Evolutionary conservation across 2,888 invertebrate genomes (phyloP), one percentile per base, ranked within the genome.

Genomic region (Euzophera pinguis): DNA sequence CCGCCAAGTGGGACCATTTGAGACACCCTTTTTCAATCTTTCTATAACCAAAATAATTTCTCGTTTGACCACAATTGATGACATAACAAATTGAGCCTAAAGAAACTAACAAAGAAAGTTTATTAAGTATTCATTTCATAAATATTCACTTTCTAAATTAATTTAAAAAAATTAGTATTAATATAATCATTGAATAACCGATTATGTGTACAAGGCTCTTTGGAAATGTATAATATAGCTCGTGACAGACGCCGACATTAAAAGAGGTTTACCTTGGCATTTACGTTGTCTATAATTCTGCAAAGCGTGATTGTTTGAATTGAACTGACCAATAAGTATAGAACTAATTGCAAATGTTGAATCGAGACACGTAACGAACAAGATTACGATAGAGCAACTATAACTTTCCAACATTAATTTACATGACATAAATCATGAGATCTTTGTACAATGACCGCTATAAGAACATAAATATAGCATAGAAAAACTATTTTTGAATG

Each of bases 251-350:
- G 67, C 81, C 73, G 80, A 83, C 79, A 82, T 78, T 75, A 61
- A 67, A 71, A 75, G 75, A 64, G 56, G 85, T 76, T 87, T 70
- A 80, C 87, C 87, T 87, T 87, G 87, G 81, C 87, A 86, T 87
- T 87, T 85, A 77, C 35, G 48, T 48, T 38, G 60, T 67, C 62
- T 65, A 67, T 60, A 70, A 70, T 69, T 75, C 70, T 66, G 69
- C 61, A 67, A 68, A 65, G 60, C 59, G 63, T 59, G 62, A 69
- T 68, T 71, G 67, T 71, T n/a, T n/a, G n/a, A n/a, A n/a, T n/a
- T n/a, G n/a, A 67, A 61, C 60, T 64, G 63, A 58, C 65, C 61
- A 60, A 57, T 62, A 60, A 14, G 16, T 35, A 34, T 22, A 51
- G 34, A 45, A 43, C 43, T 43, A 51, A 51, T 51, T 42, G 35